phyloP scores from a whole-genome alignment of 2,113 vertebrate species.

The Phoenicopterus ruber region DNA sequence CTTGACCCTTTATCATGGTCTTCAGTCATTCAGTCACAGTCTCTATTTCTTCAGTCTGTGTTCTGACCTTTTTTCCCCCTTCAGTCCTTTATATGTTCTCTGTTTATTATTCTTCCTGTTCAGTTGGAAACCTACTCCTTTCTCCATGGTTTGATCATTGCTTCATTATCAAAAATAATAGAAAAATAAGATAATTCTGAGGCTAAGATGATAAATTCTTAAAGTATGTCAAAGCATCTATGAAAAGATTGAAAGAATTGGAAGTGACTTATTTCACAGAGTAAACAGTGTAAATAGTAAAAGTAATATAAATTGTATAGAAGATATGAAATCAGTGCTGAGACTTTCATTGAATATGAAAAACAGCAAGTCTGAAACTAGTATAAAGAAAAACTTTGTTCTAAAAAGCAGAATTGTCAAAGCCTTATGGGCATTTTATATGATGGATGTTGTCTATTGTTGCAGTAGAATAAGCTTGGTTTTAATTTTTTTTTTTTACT shows the following conservation, averaged over 20 bases:
- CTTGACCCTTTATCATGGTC: neutral
- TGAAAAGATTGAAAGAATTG: neutral
- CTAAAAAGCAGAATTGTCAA: neutral
- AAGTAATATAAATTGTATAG: neutral
- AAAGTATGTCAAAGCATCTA: neutral
- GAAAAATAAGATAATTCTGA: neutral
- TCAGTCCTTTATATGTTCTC: neutral
- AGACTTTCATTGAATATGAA: neutral
- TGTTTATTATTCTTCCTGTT: neutral
- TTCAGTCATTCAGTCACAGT: neutral
- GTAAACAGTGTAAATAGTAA: neutral
- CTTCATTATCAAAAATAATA: neutral
- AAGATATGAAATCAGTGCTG: neutral
- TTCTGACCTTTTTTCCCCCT: neutral
- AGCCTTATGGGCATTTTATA: neutral
- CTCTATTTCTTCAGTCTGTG: neutral
- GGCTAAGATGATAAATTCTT: neutral
- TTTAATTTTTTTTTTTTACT: neutral
- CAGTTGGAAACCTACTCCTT: neutral
- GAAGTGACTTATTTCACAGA: neutral
- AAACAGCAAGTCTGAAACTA: neutral
- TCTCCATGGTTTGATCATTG: neutral
- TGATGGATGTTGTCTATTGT: neutral
- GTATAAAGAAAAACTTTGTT: neutral
- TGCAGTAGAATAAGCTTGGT: neutral